Evolutionary conservation across 2,888 invertebrate genomes (phyloP), one percentile per base, ranked within the genome.

Genomic region (Protodeltote pygarga): DNA sequence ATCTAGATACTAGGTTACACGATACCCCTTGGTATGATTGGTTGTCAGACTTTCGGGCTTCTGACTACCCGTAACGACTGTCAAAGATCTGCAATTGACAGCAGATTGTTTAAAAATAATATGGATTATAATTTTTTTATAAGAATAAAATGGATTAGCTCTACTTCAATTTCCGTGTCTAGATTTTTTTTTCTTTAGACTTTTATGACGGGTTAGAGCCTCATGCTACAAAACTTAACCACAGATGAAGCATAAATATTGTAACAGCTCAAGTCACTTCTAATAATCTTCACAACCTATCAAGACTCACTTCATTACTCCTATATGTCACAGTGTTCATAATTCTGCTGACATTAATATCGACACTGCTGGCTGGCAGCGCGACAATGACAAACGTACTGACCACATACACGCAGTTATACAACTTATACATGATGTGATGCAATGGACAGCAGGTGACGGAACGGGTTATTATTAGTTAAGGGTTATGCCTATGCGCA

Each of bases 391-490:
- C 15, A 63, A 57, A 55, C 40, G 9, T 28, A 49, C 49, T 52
- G 10, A 6, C 6, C 27, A 55, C 33, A 29, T 29, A 51, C 32
- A 32, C 10, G 48, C 20, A 52, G 3, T 24, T 13, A 29, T 3
- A 14, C 35, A 33, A 4, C n/a, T 11, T 27, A 29, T 11, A 37
- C 28, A 31, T 24, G 37, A 40, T 40, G 27, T 61, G 59, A 59
- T 63, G 28, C 44, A 59, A 50, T 40, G 50, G 38, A 21, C 31
- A 44, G 27, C 59, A 63, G 59, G 64, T 59, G 59, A 59, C 29
- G 14, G 42, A 62, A 42, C 23, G 29, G 24, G 35, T 32, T 59
- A 59, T 57, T 44, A 50, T 49, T 59, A 55, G 63, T 9, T 28
- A 16, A 49, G 42, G 63, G 55, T 55, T 59, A 59, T 49, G 25